Evolutionary conservation across 2,888 invertebrate species (phyloP), one percentile per base, ranked within the genome.

Genomic region (Melipona beecheii): DNA sequence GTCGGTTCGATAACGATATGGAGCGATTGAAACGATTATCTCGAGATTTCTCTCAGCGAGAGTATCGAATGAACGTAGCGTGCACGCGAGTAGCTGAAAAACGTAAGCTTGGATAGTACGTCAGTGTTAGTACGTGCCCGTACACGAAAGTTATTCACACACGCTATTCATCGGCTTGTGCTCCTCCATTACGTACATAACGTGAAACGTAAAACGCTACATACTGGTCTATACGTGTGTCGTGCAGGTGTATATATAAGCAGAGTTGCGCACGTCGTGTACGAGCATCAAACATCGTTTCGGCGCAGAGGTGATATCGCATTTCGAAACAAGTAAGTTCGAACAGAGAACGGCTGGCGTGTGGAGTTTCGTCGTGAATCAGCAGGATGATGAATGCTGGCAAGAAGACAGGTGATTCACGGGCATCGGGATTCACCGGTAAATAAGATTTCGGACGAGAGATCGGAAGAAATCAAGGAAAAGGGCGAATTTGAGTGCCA

Each of bases 81-180:
- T 81, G 75, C 86, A 80, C 82, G 82, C 82, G 85, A 74, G 82
- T 82, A 79, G 77, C 65, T 81, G 68, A 79, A 77, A 76, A 86
- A 83, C 79, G 86, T 86, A 77, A 86, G 85, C 71, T 82, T 65
- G 58, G 50, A 73, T 85, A 86, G 75, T 77, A 80, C 86, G 86
- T 76, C 75, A 86, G 81, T 80, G 75, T 77, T 68, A 83, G 78
- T 86, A 85, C 84, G 84, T 84, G 78, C 84, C 85, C 81, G 85
- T 85, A 86, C 81, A 86, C 85, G 81, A 85, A 78, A 85, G 73
- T 85, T 85, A 81, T 86, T 81, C 85, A 85, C 85, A 85, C 78
- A 81, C 73, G 85, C 78, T 86, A 86, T 86, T 86, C 85, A 84
- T 80, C 77, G 77, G 85, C 78, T 74, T 81, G 85, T 78, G 75